A percentile compares a stretch with the other conserved stretches of the same genome.
Evolutionary conservation across 2,797 vertebrate species (phyloP).

Genomic region (Phalanger gymnotis): DNA sequence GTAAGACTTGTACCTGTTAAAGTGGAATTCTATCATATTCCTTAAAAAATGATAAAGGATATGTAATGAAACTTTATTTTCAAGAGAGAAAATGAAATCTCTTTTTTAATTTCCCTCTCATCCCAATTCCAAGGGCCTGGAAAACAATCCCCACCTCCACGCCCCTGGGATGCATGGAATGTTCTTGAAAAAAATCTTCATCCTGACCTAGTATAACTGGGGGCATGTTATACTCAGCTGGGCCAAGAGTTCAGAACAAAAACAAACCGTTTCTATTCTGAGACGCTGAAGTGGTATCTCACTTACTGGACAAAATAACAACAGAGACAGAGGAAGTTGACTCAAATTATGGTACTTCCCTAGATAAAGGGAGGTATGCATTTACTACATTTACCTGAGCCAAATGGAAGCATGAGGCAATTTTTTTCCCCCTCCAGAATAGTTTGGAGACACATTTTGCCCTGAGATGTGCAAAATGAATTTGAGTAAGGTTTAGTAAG

Average conservation of each 20-base stretch:
- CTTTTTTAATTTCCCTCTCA: slow-evolving; percentile 32
- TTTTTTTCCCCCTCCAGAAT: neutral
- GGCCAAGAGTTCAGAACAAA: slow-evolving; percentile 66
- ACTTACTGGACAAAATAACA: slow-evolving; percentile 56
- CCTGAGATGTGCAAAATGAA: slow-evolving; percentile 42
- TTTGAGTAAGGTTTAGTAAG: slow-evolving; percentile 46
- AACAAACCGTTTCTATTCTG: slow-evolving; percentile 77
- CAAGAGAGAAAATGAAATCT: slow-evolving; percentile 3
- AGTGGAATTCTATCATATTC: neutral
- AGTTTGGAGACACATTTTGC: neutral
- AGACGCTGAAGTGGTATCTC: slow-evolving; percentile 63
- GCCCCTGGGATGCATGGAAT: slow-evolving; percentile 42
- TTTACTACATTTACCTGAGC: slow-evolving; percentile 15
- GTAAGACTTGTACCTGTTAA: slow-evolving; percentile 5
- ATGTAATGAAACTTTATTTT: neutral
- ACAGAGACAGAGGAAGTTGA: slow-evolving; percentile 50
- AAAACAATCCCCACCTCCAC: slow-evolving; percentile 34
- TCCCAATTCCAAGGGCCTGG: neutral
- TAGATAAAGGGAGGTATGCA: neutral
- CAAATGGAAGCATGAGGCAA: neutral
- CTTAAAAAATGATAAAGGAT: slow-evolving; percentile 42
- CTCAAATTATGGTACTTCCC: slow-evolving; percentile 53
- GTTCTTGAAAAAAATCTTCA: slow-evolving; percentile 24
- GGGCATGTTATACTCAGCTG: slow-evolving; percentile 25
- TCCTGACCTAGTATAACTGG: slow-evolving; percentile 9